Conservation (phyloP, 2,113 vertebrate genomes). For the Malurus melanocephalus region DNA sequence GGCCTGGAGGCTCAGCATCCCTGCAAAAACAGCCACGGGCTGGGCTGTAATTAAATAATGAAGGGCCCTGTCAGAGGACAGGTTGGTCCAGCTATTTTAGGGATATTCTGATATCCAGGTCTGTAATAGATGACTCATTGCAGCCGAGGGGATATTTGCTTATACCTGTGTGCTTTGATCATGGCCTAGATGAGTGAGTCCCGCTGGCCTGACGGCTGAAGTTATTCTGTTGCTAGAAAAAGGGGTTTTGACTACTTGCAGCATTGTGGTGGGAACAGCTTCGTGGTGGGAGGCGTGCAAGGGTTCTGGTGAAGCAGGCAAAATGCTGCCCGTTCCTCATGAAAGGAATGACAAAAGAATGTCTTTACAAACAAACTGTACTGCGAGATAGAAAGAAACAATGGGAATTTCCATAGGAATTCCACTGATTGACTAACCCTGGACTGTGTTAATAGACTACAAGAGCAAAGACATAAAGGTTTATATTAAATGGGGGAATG, state of each 20-base stretch:
- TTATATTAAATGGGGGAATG: too few relatives aligned
- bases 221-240: background rate
- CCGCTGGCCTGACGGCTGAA: background rate
- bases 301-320: background rate
- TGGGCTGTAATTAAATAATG: background rate
- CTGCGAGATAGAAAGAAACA: too few relatives aligned
- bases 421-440: too few relatives aligned
- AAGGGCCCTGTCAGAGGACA: background rate
- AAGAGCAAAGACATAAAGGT: too few relatives aligned
- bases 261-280: background rate
- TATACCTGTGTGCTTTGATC: background rate
- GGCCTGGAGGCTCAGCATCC: slow-evolving; percentile 1
- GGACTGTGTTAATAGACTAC: too few relatives aligned
- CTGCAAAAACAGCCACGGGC: background rate
- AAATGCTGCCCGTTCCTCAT: accelerated
- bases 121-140: background rate
- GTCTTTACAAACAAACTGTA: too few relatives aligned
- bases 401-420: too few relatives aligned
- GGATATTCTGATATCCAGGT: background rate
- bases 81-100: slow-evolving; percentile 18
- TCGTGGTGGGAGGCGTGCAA: background rate
- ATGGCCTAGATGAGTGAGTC: background rate
- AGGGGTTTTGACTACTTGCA: background rate
- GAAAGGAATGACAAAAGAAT: too few relatives aligned
- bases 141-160: background rate